These are phyloP conservation scores for Bathynomus jamesi DNA, from an alignment of 1,140 invertebrate genomes.

Conservation along the genomic window DNA sequence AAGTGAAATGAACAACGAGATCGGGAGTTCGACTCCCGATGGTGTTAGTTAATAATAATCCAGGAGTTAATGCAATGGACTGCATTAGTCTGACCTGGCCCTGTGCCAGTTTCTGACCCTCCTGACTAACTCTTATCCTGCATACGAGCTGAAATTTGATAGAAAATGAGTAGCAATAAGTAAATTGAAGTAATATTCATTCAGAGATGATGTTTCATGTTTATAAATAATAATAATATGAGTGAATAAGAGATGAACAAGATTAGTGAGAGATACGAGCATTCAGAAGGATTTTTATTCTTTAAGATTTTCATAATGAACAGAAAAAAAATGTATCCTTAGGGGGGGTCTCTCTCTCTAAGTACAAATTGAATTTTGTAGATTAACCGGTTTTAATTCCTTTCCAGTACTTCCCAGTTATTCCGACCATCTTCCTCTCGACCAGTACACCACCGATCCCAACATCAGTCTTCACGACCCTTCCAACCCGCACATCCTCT, in stretches of 20 bases:
- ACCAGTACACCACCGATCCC: neutral
- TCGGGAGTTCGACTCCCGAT: neutral
- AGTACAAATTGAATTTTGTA: neutral
- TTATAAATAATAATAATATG: neutral
- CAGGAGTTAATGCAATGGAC: no score
- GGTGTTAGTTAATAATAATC: neutral
- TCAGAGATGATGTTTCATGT: neutral
- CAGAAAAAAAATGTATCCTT: conserved; percentile 6
- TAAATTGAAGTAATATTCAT: no score
- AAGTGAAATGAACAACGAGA: neutral
- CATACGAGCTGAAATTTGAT: no score
- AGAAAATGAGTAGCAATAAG: no score
- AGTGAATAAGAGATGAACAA: neutral
- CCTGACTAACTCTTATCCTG: no score
- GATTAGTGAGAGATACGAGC: neutral
- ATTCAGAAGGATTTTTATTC: conserved; percentile 3
- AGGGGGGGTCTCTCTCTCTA: neutral
- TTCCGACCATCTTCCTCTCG: neutral
- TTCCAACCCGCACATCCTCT: neutral
- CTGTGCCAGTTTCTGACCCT: no score
- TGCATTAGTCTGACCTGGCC: no score
- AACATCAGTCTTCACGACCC: neutral
- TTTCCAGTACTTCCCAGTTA: neutral
- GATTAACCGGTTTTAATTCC: conserved; percentile 2
- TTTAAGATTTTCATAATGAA: conserved; percentile 3